phyloP scores from a whole-genome alignment of 2,113 vertebrate genomes.

The Genyomyrus donnyi region DNA sequence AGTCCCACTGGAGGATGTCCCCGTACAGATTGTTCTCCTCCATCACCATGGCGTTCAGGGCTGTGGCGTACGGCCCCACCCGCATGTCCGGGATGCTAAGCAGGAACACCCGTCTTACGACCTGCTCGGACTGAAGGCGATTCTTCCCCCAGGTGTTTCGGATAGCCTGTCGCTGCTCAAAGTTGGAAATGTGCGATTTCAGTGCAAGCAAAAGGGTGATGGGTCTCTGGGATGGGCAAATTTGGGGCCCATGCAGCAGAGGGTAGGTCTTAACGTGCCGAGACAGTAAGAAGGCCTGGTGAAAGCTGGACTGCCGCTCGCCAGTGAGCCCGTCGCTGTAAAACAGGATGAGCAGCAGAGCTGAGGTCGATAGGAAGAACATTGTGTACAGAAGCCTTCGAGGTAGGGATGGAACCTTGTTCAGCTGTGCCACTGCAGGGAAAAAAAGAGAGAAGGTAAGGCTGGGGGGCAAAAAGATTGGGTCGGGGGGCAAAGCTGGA shows the following conservation, averaged over 20 bases:
- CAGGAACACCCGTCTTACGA: conserved; percentile 28
- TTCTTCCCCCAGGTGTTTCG: conserved; percentile 26
- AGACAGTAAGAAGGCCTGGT: conserved; percentile 14
- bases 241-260: conserved; percentile 1
- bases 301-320: neutral
- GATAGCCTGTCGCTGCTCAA: conserved; percentile 10
- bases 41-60: neutral
- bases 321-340: neutral
- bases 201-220: conserved; percentile 24
- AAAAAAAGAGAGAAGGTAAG: neutral
- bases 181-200: conserved; percentile 23
- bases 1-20: conserved; percentile 30
- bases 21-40: conserved; percentile 18
- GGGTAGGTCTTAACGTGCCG: conserved; percentile 17
- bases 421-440: neutral
- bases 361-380: conserved; percentile 47
- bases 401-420: neutral
- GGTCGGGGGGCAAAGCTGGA: neutral
- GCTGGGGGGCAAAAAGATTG: neutral
- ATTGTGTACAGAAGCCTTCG: conserved; percentile 28
- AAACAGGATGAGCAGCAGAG: conserved; percentile 26
- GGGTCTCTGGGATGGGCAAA: neutral
- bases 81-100: conserved; percentile 2
- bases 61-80: no score
- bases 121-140: neutral